These are phyloP conservation scores for Peromyscus maniculatus DNA, from an alignment of 2,113 vertebrate species.

Conservation along the genomic window DNA sequence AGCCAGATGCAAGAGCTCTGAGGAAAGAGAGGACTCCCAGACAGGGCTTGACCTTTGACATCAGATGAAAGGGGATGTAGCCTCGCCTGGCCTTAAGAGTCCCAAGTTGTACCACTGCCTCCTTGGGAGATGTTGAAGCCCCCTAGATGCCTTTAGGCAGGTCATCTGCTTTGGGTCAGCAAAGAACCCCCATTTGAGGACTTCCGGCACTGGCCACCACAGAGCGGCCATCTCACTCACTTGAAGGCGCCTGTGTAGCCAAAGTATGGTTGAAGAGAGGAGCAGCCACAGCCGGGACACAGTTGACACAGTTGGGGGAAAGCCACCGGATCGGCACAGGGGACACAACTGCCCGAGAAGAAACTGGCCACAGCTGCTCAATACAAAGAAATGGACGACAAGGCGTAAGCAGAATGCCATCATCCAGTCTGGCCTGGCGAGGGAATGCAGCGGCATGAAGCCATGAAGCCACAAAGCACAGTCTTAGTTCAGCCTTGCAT, in stretches of 20 bases:
- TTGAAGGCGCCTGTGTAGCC: constrained; percentile 80
- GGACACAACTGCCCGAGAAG: constrained; percentile 82
- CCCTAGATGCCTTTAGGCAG: not conserved
- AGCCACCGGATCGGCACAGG: constrained; percentile 53
- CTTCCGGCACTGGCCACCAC: not conserved
- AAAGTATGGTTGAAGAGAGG: constrained; percentile 67
- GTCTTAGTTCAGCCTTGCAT: not conserved
- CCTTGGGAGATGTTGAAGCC: not conserved
- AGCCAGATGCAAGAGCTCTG: not conserved
- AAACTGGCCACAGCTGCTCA: constrained; percentile 79
- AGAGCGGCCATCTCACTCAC: constrained; percentile 70
- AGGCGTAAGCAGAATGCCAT: not conserved
- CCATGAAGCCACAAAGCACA: not conserved
- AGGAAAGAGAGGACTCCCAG: not conserved
- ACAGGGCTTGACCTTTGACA: not conserved
- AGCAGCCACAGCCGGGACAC: constrained; percentile 77
- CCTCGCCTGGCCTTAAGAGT: not conserved
- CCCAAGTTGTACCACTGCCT: not conserved
- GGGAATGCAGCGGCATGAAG: not conserved
- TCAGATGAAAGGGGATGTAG: not conserved
- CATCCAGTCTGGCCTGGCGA: not conserved
- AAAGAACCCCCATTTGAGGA: not conserved
- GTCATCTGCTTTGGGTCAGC: not conserved
- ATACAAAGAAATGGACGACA: constrained; percentile 37
- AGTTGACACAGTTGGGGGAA: constrained; percentile 80